Evolutionary conservation across 2,888 invertebrate species (phyloP).

Genomic region (Uloborus plumipes): DNA sequence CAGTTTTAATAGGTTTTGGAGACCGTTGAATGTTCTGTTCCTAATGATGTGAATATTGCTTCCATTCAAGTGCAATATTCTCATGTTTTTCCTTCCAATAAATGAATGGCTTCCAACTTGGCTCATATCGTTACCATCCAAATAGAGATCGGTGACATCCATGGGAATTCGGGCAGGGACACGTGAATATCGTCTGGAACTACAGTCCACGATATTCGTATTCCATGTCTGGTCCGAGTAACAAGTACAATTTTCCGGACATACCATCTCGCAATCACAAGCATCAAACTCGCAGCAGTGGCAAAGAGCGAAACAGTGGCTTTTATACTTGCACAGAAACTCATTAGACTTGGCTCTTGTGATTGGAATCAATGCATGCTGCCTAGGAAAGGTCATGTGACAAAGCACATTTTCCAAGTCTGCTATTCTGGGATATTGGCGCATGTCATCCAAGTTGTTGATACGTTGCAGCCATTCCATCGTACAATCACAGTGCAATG

Average conservation of each 20-base stretch:
- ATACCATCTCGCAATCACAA: conserved; percentile 93
- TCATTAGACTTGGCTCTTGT: conserved; percentile 85
- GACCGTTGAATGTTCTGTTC: conserved; percentile 86
- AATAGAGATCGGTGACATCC: conserved; percentile 88
- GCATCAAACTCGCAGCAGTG: conserved; percentile 93
- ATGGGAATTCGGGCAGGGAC: conserved; percentile 88
- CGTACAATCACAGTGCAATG: conserved; percentile 88
- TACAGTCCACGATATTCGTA: conserved; percentile 88
- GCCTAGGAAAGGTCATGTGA: conserved; percentile 83
- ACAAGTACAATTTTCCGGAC: conserved; percentile 88
- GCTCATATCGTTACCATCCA: conserved; percentile 86
- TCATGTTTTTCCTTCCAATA: conserved; percentile 84
- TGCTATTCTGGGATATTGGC: conserved; percentile 85
- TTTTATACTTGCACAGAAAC: conserved; percentile 86
- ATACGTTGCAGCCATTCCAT: conserved; percentile 92
- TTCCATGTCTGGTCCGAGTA: conserved; percentile 90
- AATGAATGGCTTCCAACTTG: conserved; percentile 85
- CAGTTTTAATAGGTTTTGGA: conserved; percentile 81
- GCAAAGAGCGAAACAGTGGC: conserved; percentile 88
- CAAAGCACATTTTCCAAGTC: conserved; percentile 87
- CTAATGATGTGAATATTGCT: conserved; percentile 84
- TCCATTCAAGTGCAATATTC: conserved; percentile 82
- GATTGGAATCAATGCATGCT: conserved; percentile 80
- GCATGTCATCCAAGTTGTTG: conserved; percentile 77
- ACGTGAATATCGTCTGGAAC: conserved; percentile 73